Evolutionary conservation across 2,797 vertebrate species (phyloP), one percentile per base, ranked within the genome.

Genomic region (Gephyroberyx darwinii): DNA sequence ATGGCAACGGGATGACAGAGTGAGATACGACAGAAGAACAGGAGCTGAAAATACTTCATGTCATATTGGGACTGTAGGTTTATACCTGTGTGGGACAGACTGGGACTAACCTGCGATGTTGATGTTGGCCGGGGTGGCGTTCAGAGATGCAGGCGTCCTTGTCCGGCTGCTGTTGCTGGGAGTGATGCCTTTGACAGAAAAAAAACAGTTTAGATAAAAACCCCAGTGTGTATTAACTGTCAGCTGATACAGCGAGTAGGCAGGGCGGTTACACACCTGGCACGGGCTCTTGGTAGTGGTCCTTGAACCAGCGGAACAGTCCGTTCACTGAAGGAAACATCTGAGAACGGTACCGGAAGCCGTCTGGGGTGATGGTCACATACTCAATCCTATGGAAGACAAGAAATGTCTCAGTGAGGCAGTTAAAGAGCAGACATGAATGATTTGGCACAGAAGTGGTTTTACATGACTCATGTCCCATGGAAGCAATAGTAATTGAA

Each of bases 241-340:
- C 3, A 9, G 47, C 30, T 48, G n/a, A 54, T 13, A 48, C 2
- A 72, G 55, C 55, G 5, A 58, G 13, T 0, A 45, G 14, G 4
- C 37, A 2, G 1, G 12, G 4, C 0, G 50, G 1, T n/a, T 50
- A n/a, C 68, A 82, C 82, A 98, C 98, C 98, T 86, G 98, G 98
- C 26, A 99, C 96, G 57, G 98, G 97, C 81, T 99, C 98, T 68
- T 99, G 97, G 82, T 97, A 99, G 87, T 99, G 98, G 90, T 99
- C 97, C 88, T 99, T 99, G 92, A 99, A 99, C 98, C 98, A 99
- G 43, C 97, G 94, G 93, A 99, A 99, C 9, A 99, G 95, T 26
- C 98, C 96, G 1, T 99, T 99, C 68, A 99, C 96, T 0, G 97
- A 95, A 20, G 96, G 93, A 82, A 99, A 99, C 77, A 98, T 91